Evolutionary conservation across 2,113 vertebrate species (phyloP), one percentile per base, ranked within the genome.

Genomic region (Chaetops frenatus): DNA sequence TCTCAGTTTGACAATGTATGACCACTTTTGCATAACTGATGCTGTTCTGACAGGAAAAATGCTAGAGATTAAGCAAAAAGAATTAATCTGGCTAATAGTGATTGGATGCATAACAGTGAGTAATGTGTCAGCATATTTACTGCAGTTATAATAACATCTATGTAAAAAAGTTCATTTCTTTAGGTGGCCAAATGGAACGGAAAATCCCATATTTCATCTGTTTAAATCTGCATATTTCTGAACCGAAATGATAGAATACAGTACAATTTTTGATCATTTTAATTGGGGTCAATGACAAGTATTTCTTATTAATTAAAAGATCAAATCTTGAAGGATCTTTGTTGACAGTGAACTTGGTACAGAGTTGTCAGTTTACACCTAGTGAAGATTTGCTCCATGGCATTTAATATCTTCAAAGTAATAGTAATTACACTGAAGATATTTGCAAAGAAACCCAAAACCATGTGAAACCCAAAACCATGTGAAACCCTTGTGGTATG

Each of bases 21-120:
- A 95, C 96, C 84, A 86, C 44, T 97, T 98, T 95, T 97, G 96
- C 95, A 97, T 98, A 97, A 98, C 94, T 94, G 97, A 97, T 91
- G 94, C 60, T 91, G 56, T 74, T 89, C 87, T 92, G 94, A 95
- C 81, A 95, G 57, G 4, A 94, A 95, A 97, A 97, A 94, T 93
- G 40, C 35, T 82, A 81, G 51, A 91, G 70, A 97, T 97, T 95
- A 95, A 94, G 51, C 23, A 94, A 91, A 83, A 95, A 88, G 8
- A 95, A 74, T 91, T 74, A 92, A 85, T 96, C 91, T 96, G 76
- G 78, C 48, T 97, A 92, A 97, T 97, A 95, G 90, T 69, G 85
- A 97, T 87, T 90, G 61, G 69, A 94, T 94, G 27, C 51, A 42
- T 93, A 79, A n/a, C 31, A 80, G 81, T 85, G 81, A 96, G 74